Conservation (phyloP, 2,888 invertebrate species). For the Drosophila neonasuta region DNA sequence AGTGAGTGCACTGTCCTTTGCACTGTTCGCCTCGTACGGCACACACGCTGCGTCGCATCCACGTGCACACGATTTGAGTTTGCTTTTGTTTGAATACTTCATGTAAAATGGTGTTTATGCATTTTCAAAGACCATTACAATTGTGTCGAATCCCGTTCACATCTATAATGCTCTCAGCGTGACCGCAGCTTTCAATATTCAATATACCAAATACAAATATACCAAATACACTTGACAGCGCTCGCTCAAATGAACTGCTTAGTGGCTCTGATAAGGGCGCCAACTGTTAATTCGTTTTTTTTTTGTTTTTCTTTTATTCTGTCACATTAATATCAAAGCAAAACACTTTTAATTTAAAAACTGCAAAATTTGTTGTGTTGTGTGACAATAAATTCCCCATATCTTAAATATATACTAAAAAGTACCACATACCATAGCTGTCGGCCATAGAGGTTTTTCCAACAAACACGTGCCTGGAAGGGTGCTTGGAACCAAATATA, state of each 20-base stretch:
- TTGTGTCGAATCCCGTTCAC: constrained; percentile 32
- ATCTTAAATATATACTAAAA: no score
- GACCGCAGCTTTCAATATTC: background rate
- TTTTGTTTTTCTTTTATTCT: background rate
- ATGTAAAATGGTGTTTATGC: constrained; percentile 61
- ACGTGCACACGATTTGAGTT: constrained; percentile 58
- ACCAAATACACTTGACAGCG: background rate
- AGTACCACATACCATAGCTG: no score
- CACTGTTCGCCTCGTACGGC: constrained; percentile 18
- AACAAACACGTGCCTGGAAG: no score
- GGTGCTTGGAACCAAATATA: no score
- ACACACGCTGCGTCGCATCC: constrained; percentile 55
- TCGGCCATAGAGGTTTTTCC: no score
- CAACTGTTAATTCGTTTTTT: background rate
- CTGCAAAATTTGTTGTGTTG: no score
- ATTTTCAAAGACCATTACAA: constrained; percentile 57
- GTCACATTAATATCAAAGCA: background rate
- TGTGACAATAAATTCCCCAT: no score
- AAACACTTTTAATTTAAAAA: no score
- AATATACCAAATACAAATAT: background rate
- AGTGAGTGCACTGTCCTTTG: constrained; percentile 20
- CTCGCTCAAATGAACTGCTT: background rate
- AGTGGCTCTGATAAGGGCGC: background rate
- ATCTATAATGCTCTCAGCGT: background rate
- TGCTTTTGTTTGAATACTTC: constrained; percentile 61